Conservation (phyloP, 2,888 invertebrate genomes). For the Rhagium mordax region DNA sequence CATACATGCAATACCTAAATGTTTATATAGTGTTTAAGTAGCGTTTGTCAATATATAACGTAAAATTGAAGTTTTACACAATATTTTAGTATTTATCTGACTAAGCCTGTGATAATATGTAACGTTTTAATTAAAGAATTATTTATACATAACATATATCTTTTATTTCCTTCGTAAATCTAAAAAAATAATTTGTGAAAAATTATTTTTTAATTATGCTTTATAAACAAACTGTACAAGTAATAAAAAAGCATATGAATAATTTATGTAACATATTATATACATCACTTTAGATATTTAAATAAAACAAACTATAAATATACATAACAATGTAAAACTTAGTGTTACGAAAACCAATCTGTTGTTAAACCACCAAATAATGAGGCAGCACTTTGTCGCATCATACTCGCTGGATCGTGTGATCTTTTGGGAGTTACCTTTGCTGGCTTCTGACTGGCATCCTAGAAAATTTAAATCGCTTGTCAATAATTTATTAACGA, state of each 20-base stretch:
- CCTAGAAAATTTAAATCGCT: background rate
- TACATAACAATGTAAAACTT: background rate
- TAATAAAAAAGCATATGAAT: conserved; percentile 49
- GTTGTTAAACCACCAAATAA: conserved; percentile 88
- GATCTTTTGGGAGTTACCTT: conserved; percentile 60
- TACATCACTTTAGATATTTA: conserved; percentile 35
- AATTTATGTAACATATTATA: conserved; percentile 44
- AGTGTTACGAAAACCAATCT: conserved; percentile 80
- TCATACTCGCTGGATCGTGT: conserved; percentile 72
- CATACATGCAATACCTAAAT: conserved; percentile 29
- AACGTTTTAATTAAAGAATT: conserved; percentile 51
- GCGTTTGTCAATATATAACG: conserved; percentile 39
- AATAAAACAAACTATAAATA: conserved; percentile 20
- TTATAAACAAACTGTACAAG: conserved; percentile 52
- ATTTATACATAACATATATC: conserved; percentile 22
- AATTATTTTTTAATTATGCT: conserved; percentile 37
- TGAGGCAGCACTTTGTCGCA: conserved; percentile 83
- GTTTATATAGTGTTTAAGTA: conserved; percentile 34
- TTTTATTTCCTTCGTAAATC: background rate
- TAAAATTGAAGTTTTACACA: conserved; percentile 44
- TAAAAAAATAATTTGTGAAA: conserved; percentile 3
- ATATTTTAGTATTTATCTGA: conserved; percentile 64
- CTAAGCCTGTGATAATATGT: conserved; percentile 67
- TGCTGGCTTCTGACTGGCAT: conserved; percentile 12
- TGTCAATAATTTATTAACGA: background rate